Evolutionary conservation across 2,888 invertebrate genomes (phyloP).

Genomic region (Epinotia nisella): DNA sequence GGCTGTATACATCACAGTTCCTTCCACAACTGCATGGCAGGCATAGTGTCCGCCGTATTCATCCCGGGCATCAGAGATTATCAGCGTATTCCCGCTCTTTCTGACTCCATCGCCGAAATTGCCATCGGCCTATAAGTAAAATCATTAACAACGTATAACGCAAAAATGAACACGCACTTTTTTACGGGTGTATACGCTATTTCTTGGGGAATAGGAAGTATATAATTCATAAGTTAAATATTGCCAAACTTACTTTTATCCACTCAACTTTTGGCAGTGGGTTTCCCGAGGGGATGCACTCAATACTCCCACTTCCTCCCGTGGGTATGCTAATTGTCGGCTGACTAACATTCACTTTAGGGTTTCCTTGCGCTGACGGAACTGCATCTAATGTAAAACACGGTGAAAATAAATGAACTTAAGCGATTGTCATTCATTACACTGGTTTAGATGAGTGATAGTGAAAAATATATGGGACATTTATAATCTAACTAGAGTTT

Average conservation of each 20-base stretch:
- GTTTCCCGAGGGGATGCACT: not conserved
- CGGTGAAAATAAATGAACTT: not conserved
- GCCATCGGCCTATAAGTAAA: not conserved
- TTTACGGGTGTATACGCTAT: no score
- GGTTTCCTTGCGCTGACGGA: not conserved
- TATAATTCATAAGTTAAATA: no score
- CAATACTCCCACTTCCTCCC: not conserved
- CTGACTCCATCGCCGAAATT: not conserved
- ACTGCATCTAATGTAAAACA: not conserved
- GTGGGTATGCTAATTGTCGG: not conserved
- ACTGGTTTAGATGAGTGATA: no score
- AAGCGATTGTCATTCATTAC: no score
- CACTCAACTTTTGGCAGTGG: not conserved
- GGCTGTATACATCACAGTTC: not conserved
- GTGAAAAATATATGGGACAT: no score
- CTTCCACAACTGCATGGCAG: not conserved
- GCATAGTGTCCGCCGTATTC: not conserved
- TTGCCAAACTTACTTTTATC: conserved; percentile 2
- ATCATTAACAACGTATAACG: not conserved
- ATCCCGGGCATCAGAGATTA: not conserved
- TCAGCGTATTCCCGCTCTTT: not conserved
- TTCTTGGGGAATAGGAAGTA: no score
- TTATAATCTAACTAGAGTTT: no score
- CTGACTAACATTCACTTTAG: not conserved
- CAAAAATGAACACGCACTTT: no score